Percentiles rank a stretch among this genome's conserved stretches.
These are phyloP conservation scores for Psilopsiagon aurifrons DNA, from an alignment of 2,113 vertebrate genomes.

Conservation along the genomic window DNA sequence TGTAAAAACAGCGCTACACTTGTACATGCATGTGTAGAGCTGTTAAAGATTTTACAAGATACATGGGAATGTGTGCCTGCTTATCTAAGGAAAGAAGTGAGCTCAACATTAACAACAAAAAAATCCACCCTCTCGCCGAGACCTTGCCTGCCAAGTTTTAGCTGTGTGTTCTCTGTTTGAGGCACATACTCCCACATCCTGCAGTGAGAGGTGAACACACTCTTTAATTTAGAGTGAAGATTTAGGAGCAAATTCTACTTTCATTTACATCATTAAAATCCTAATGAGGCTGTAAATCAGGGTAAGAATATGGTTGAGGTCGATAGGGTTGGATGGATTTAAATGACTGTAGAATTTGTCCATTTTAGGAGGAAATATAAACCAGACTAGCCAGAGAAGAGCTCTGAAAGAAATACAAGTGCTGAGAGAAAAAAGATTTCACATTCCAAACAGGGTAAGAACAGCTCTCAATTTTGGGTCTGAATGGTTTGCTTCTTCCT, in stretches of 20 bases:
- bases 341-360: neutral
- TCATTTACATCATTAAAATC: constrained; percentile 44
- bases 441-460: neutral
- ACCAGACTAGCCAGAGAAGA: neutral
- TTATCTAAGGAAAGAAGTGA: constrained; percentile 15
- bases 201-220: neutral
- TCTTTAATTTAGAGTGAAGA: neutral
- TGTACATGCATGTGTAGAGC: constrained; percentile 64
- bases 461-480: neutral
- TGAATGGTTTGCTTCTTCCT: neutral
- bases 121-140: neutral
- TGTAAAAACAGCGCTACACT: constrained; percentile 58
- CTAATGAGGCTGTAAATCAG: constrained; percentile 54
- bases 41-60: constrained; percentile 49
- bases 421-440: neutral
- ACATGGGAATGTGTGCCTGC: neutral
- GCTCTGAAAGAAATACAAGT: neutral
- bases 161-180: neutral
- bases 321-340: constrained; percentile 11
- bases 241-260: neutral
- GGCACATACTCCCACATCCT: neutral
- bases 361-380: neutral
- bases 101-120: neutral
- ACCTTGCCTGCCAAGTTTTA: neutral
- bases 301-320: neutral